Evolutionary conservation across 2,888 invertebrate species (phyloP), one percentile per base, ranked within the genome.

Genomic region (Malthinus seriepunctatus): DNA sequence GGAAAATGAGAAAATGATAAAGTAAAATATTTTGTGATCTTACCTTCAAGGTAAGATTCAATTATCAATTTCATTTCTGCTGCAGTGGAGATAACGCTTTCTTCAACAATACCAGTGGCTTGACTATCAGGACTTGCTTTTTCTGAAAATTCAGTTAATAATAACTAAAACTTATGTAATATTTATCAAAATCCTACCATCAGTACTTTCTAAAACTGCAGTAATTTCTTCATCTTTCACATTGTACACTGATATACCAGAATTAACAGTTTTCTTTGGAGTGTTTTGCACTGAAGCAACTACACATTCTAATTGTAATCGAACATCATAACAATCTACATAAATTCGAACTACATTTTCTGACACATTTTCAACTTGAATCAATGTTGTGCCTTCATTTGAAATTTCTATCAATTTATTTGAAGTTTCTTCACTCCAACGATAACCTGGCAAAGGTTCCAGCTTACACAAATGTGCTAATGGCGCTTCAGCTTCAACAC

Each of bases 391-490:
- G 14, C 67, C 72, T 69, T 76, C 72, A 4, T 74, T 73, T 7
- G 76, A 72, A 32, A 81, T 59, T 52, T 73, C 71, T 1, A 64
- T 45, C 61, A 82, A 81, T 57, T 75, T 73, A 1, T 71, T 64
- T 11, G 71, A 65, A 2, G 80, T 77, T 32, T 71, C 71, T 1
- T 77, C 69, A 2, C 78, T 76, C 81, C 81, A 82, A n/a, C 74
- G 67, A 12, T 52, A 73, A n/a, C 78, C 80, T 10, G 75, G 71
- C 1, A 80, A 75, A 5, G 80, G 71, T 39, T 78, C 76, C 32
- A 87, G 70, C 4, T 80, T 77, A 63, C 84, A 86, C 66, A 84
- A 83, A 63, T 81, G 81, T 0, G 86, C 84, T 51, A 86, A 73
- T 0, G 84, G 81, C 52, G 82, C 81, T 50, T 83, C 79, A 0